Conservation (phyloP, 2,797 vertebrate genomes). For the Tamandua tetradactyla region DNA sequence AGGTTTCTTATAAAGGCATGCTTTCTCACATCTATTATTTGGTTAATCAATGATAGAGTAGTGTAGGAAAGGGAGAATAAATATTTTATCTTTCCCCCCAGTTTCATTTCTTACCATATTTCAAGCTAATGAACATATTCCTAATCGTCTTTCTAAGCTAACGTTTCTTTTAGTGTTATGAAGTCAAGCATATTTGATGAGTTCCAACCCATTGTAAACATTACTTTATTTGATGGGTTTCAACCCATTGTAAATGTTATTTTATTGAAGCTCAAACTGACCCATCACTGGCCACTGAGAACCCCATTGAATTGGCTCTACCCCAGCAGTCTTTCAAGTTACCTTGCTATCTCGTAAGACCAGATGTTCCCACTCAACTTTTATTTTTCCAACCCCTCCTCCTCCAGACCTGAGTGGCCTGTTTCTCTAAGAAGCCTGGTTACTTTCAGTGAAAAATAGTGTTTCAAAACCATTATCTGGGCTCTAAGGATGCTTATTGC, state of each 20-base stretch:
- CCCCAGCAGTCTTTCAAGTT: not conserved
- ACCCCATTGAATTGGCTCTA: not conserved
- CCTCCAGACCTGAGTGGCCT: not conserved
- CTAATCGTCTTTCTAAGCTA: not conserved
- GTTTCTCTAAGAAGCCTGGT: not conserved
- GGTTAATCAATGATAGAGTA: not conserved
- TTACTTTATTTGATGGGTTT: too few species aligned
- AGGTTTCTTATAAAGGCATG: slow-evolving; percentile 2
- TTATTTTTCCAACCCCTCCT: not conserved
- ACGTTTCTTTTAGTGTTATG: not conserved
- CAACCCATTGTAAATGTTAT: not conserved
- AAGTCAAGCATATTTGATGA: not conserved
- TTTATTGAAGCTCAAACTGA: not conserved
- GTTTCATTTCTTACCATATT: not conserved
- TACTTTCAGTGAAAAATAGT: not conserved
- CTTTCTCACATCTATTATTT: not conserved
- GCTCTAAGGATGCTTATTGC: not conserved
- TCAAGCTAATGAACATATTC: slow-evolving; percentile 6
- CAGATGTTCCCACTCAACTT: not conserved
- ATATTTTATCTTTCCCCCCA: not conserved
- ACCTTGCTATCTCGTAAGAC: not conserved
- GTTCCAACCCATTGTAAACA: too few species aligned
- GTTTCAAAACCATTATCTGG: not conserved
- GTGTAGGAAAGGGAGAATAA: not conserved
- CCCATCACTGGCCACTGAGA: not conserved